A percentile compares a stretch with the other conserved stretches of the same genome.
phyloP scores from a whole-genome alignment of 2,113 vertebrate genomes.

The Ceuthmochares aereus region DNA sequence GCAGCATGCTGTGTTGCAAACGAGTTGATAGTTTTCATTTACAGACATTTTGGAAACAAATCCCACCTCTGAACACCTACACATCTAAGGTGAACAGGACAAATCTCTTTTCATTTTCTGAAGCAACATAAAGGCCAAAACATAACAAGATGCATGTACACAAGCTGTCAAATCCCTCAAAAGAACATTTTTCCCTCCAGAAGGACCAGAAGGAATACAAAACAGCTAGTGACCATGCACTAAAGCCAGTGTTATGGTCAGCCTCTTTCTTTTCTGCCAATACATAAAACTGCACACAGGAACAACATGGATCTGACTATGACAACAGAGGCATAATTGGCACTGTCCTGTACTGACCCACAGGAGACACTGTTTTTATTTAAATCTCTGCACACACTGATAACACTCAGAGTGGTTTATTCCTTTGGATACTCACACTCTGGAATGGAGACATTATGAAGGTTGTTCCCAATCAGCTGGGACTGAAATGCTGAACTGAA shows the following conservation, averaged over 20 bases:
- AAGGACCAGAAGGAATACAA: neutral
- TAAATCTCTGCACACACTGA: neutral
- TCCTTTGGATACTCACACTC: conserved; percentile 83
- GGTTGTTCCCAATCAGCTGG: conserved; percentile 92
- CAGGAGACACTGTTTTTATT: neutral
- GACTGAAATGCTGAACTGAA: conserved; percentile 99
- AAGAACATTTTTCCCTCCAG: neutral
- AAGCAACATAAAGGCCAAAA: neutral
- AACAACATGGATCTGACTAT: neutral
- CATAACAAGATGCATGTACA: neutral
- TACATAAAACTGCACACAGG: neutral
- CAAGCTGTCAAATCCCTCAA: neutral
- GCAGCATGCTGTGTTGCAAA: neutral
- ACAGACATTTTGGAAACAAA: neutral
- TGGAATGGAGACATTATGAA: conserved; percentile 93
- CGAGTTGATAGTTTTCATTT: neutral
- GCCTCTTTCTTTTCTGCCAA: neutral
- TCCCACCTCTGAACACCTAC: neutral
- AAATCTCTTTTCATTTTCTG: neutral
- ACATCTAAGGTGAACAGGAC: neutral
- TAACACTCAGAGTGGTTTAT: neutral
- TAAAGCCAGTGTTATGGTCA: neutral
- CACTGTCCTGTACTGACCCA: neutral
- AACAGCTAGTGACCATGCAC: neutral
- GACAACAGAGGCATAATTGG: neutral